Percentiles rank a stretch among this genome's conserved stretches.
Evolutionary conservation across 2,113 vertebrate genomes (phyloP).

Genomic region (Chroicocephalus ridibundus): DNA sequence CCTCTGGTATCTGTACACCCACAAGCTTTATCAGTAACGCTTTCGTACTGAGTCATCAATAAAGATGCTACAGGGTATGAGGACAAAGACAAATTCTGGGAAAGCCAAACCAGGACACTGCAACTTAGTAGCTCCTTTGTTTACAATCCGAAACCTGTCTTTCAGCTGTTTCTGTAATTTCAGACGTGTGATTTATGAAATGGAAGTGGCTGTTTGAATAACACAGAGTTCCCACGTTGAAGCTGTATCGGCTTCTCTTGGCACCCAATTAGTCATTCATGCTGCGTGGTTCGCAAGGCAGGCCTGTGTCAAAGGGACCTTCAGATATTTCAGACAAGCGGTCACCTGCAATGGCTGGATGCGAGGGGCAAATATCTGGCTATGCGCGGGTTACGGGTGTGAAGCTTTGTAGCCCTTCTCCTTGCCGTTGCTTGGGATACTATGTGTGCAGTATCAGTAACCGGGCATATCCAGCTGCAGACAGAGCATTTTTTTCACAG

Average conservation of each 20-base stretch:
- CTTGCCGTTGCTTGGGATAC: not conserved
- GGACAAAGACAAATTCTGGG: constrained; percentile 1
- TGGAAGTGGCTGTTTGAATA: not conserved
- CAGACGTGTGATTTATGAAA: not conserved
- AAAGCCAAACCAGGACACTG: constrained; percentile 26
- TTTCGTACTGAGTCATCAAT: constrained; percentile 38
- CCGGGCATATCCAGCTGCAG: not conserved
- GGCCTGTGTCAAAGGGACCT: not conserved
- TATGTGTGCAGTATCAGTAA: not conserved
- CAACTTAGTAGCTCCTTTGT: not conserved
- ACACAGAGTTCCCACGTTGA: not conserved
- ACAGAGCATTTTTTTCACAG: not conserved
- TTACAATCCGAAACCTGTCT: not conserved
- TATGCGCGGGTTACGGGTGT: not conserved
- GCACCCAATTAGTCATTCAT: not conserved
- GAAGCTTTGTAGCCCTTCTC: not conserved
- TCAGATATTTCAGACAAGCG: not conserved
- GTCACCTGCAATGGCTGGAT: not conserved
- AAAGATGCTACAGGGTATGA: not conserved
- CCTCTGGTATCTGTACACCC: not conserved
- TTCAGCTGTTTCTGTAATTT: not conserved
- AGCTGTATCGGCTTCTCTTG: not conserved
- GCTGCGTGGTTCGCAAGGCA: rapidly evolving
- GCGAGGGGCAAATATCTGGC: not conserved
- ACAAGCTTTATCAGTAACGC: constrained; percentile 1